A percentile compares a stretch with the other conserved stretches of the same genome.
Evolutionary conservation across 2,113 vertebrate genomes (phyloP).

Genomic region (Rattus norvegicus): DNA sequence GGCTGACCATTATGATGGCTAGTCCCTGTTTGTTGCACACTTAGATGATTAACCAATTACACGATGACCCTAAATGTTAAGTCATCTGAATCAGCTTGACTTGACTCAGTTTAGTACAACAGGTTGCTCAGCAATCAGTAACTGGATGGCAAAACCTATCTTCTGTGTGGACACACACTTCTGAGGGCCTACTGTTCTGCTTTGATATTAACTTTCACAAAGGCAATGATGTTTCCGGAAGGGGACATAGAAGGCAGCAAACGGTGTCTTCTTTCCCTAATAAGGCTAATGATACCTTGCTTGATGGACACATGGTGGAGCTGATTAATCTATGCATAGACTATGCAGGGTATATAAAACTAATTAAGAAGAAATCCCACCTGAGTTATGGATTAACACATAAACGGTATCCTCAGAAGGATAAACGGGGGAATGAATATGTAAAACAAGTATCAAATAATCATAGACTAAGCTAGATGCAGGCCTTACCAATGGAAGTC

Average conservation of each 20-base stretch:
- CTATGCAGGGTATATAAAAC: slow-evolving; percentile 19
- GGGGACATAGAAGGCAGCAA: slow-evolving; percentile 43
- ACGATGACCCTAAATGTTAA: slow-evolving; percentile 22
- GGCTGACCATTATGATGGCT: background rate
- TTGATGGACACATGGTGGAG: slow-evolving; percentile 6
- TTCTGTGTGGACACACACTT: slow-evolving; percentile 27
- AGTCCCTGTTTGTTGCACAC: slow-evolving; percentile 22
- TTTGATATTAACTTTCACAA: slow-evolving; percentile 56
- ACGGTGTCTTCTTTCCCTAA: slow-evolving; percentile 31
- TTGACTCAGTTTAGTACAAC: background rate
- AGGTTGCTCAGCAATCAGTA: background rate
- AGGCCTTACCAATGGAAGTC: background rate
- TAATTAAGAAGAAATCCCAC: slow-evolving; percentile 30
- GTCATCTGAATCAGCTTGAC: background rate
- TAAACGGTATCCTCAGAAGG: background rate
- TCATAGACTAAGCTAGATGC: background rate
- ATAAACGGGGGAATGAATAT: slow-evolving; percentile 32
- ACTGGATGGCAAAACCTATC: slow-evolving; percentile 20
- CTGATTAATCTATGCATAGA: slow-evolving; percentile 39
- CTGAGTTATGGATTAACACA: slow-evolving; percentile 25
- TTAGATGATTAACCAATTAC: slow-evolving; percentile 25
- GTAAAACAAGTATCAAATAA: slow-evolving; percentile 48
- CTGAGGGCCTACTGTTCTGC: background rate
- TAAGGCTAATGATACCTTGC: slow-evolving; percentile 53
- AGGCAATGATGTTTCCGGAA: slow-evolving; percentile 55